Base-by-base conservation (phyloP, 2,888 invertebrate species). In the Pantelozetes paolii region DNA sequence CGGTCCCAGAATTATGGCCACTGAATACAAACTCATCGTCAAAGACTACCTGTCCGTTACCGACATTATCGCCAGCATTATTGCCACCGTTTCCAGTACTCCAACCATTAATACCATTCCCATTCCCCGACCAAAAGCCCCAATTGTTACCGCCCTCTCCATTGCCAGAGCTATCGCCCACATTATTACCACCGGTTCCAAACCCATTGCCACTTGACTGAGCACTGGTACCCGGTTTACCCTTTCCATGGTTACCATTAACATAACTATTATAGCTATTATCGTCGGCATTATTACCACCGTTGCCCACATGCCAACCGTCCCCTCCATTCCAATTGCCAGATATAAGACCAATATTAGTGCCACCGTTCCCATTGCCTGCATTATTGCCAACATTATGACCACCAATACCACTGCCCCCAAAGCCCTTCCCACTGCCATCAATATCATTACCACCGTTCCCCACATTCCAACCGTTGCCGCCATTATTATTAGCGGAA, bases 281-380 rank as follows among this genome's bases (percentile, higher is more conserved):
- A 20, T 54, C 54, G 13, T 26, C 54, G 23, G 54, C 54, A 54
- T 54, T 54, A 54, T 54, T 54, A 26, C 54, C 54, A 20, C 54
- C 54, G 23, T 54, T 54, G 2, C 54, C 54, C 1, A 6, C 23
- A 13, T 54, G n/a, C 54, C 54, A 54, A 54, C 54, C 54, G 23
- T 54, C 23, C 54, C 11, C 11, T 23, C 18, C 54, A 23, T 54
- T 54, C 20, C 54, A 9, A 54, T 54, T 54, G 5, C 54, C 54
- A 5, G 54, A 54, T 3, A 54, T 54, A 6, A 54, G 8, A 1
- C 54, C 54, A 6, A 54, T 54, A 26, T 54, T 54, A 18, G 11
- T 54, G n/a, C 54, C 54, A 2, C 54, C 54, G n/a, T 54, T 20
- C 5, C 54, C 54, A 20, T 54, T 54, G 9, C 54, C 54, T 2